Conservation (phyloP, 2,113 vertebrate genomes). For the Corythornis madagascariensis region DNA sequence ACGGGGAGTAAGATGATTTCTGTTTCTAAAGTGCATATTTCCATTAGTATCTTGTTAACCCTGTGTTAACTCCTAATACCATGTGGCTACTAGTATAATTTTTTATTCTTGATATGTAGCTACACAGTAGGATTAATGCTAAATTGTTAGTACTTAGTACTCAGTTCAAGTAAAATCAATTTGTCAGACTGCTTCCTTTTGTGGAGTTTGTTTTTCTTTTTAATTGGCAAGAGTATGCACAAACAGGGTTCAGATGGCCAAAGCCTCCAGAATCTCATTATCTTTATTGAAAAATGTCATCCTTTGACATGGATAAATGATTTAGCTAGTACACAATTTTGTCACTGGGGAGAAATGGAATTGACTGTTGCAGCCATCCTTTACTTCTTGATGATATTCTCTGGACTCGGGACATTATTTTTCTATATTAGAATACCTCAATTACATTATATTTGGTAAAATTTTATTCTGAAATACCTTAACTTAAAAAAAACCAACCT, state of each 20-base stretch:
- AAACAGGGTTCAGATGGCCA: conserved; percentile 28
- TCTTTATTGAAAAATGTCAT: conserved; percentile 42
- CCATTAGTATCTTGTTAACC: neutral
- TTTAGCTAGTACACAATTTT: neutral
- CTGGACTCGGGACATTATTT: neutral
- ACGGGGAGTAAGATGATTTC: neutral
- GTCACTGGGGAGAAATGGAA: conserved; percentile 18
- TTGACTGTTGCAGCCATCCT: neutral
- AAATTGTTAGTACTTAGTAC: neutral
- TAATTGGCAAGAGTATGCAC: neutral
- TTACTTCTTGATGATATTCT: conserved; percentile 32
- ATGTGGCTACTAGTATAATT: neutral
- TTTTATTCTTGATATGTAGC: neutral
- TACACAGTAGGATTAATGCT: neutral
- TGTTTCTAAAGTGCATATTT: neutral
- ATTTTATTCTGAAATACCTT: neutral
- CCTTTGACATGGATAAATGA: conserved; percentile 18
- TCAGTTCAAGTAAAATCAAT: neutral
- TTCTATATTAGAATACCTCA: neutral
- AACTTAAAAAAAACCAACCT: neutral
- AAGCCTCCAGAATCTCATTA: conserved; percentile 46
- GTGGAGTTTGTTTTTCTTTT: neutral
- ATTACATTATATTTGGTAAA: neutral
- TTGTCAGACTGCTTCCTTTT: neutral
- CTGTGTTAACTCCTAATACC: neutral